Evolutionary conservation across 1,140 invertebrate genomes (phyloP), one percentile per base, ranked within the genome.

Genomic region (Papilio polytes): DNA sequence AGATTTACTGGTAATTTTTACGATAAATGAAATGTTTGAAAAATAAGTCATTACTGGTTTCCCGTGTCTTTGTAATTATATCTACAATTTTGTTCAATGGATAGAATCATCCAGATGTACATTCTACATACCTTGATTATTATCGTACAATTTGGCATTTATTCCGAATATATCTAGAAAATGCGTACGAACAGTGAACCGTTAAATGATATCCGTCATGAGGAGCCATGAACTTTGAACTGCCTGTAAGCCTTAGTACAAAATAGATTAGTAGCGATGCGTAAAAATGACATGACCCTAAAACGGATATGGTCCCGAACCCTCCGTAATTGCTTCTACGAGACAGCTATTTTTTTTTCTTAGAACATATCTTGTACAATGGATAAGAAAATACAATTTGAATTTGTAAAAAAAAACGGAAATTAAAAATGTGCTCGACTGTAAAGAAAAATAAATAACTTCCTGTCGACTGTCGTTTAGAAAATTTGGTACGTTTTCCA

Each of bases 151-250:
- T 1, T 26, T 66, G 22, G 22, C 18, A 18, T 51, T 53, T 70
- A 73, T 63, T 81, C 3, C 59, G 20, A 77, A 51, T 20, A 48
- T 82, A 82, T 78, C 26, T 26, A 26, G 26, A 26, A 26, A 26
- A 51, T 26, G n/a, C 20, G 74, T 22, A 48, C 6, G 44, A 48
- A 51, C 74, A 46, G 41, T 76, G 74, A 76, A 51, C 74, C 46
- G 74, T 53, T 76, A 76, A 76, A 76, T 76, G 41, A 76, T 76
- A 76, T 76, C 74, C 74, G 74, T 8, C 9, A 48, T 12, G n/a
- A 74, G 48, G 73, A 44, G 44, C 44, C 74, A 18, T 51, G 44
- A 76, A 51, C 41, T 41, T 51, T 51, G 44, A 76, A 76, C 18
- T 41, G 74, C 74, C 41, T 26, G 15, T 41, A 46, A 22, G 13